Percentiles rank a stretch among this genome's conserved stretches.
Conservation (phyloP, 1,140 invertebrate genomes). For the Saxidomus purpurata region DNA sequence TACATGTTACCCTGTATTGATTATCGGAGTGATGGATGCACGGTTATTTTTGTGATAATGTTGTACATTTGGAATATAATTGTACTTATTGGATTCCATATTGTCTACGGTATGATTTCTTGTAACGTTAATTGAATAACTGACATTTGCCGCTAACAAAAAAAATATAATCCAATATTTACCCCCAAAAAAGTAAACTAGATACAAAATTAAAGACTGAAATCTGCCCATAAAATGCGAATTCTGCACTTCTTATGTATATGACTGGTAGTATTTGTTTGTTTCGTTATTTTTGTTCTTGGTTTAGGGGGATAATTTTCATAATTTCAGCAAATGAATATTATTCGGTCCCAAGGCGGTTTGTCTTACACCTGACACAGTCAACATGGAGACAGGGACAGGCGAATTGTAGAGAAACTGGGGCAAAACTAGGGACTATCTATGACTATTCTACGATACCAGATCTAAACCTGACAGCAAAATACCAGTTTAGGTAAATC, state of each 20-base stretch:
- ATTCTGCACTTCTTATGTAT: no score
- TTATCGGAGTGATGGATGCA: neutral
- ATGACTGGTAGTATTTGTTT: no score
- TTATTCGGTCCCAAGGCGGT: neutral
- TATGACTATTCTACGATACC: conserved; percentile 43
- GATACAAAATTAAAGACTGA: no score
- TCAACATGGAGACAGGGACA: neutral
- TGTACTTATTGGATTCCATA: conserved; percentile 6
- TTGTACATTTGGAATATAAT: conserved; percentile 24
- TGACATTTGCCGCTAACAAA: no score
- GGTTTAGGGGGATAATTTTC: no score
- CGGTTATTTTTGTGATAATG: neutral
- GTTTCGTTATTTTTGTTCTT: no score
- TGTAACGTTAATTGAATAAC: neutral
- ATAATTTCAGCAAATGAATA: neutral
- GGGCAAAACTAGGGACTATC: conserved; percentile 3
- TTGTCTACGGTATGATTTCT: neutral
- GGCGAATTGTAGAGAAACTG: neutral
- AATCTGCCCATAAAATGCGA: no score
- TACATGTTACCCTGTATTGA: neutral
- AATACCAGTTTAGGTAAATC: neutral
- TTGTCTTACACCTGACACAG: neutral
- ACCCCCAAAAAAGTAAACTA: no score
- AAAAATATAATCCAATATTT: no score
- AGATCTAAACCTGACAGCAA: neutral